Conservation (phyloP, 2,797 vertebrate genomes). For the Sciurus vulgaris region DNA sequence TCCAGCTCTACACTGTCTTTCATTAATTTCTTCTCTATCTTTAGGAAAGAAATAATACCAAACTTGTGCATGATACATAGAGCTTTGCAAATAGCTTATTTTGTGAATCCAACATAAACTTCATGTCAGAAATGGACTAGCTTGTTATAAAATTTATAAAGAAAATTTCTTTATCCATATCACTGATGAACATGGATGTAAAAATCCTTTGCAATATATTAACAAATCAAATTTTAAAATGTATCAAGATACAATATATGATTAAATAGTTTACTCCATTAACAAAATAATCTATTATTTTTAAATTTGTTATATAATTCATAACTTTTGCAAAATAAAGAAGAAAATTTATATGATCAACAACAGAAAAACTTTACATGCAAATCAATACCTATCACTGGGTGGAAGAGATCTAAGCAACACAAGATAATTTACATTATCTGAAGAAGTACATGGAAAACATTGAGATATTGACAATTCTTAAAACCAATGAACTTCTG, state of each 20-base stretch:
- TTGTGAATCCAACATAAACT: not conserved
- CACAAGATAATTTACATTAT: not conserved
- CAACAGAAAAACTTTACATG: not conserved
- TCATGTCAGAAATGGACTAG: not conserved
- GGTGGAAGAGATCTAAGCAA: not conserved
- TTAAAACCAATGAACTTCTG: not conserved
- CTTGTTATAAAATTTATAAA: not conserved
- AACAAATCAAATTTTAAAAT: not conserved
- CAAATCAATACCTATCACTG: not conserved
- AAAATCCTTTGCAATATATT: conserved; percentile 10
- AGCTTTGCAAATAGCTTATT: not conserved
- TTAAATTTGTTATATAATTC: not conserved
- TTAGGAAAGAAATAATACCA: not conserved
- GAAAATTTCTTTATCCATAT: not conserved
- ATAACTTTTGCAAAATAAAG: not conserved
- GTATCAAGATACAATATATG: not conserved
- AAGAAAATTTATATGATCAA: not conserved
- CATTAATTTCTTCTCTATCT: not conserved
- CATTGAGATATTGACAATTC: not conserved
- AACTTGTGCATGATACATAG: not conserved
- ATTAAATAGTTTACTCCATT: not conserved
- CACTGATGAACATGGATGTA: not conserved
- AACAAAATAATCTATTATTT: not conserved
- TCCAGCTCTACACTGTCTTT: not conserved
- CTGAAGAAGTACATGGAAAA: not conserved